phyloP scores from a whole-genome alignment of 2,797 vertebrate species.

The Coregonus suidteri region DNA sequence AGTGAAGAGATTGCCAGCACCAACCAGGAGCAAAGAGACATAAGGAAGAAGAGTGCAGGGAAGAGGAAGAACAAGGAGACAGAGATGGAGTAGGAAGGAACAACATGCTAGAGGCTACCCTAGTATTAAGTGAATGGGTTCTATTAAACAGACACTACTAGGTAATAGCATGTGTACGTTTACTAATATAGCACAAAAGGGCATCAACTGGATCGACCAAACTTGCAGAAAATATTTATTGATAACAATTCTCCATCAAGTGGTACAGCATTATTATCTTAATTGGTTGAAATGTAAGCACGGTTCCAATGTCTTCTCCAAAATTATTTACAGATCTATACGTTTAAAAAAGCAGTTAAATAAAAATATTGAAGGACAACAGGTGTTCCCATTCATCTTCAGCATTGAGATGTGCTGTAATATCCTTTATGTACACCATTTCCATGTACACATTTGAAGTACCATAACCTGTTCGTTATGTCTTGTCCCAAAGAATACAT shows the following conservation, averaged over 20 bases:
- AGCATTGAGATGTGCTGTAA: not conserved
- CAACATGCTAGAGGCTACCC: not conserved
- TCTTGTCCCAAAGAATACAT: not conserved
- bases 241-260: not conserved
- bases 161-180: not conserved
- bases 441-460: not conserved
- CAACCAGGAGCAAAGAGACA: slow-evolving; percentile 69
- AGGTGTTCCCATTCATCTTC: not conserved
- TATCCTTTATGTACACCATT: not conserved
- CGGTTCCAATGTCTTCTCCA: not conserved
- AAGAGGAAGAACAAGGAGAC: slow-evolving; percentile 74
- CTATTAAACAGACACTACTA: not conserved
- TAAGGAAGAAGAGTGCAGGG: slow-evolving; percentile 69
- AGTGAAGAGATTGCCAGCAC: slow-evolving; percentile 68
- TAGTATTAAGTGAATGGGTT: not conserved
- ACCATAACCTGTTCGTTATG: not conserved
- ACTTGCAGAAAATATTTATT: slow-evolving; percentile 16
- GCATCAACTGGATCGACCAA: slow-evolving; percentile 1
- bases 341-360: not conserved
- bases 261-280: not conserved
- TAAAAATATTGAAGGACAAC: not conserved
- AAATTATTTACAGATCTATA: not conserved
- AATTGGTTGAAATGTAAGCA: not conserved
- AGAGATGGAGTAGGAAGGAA: slow-evolving; percentile 48
- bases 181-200: not conserved